Base-by-base conservation (phyloP, 2,888 invertebrate species). In the Parthenolecanium corni region DNA sequence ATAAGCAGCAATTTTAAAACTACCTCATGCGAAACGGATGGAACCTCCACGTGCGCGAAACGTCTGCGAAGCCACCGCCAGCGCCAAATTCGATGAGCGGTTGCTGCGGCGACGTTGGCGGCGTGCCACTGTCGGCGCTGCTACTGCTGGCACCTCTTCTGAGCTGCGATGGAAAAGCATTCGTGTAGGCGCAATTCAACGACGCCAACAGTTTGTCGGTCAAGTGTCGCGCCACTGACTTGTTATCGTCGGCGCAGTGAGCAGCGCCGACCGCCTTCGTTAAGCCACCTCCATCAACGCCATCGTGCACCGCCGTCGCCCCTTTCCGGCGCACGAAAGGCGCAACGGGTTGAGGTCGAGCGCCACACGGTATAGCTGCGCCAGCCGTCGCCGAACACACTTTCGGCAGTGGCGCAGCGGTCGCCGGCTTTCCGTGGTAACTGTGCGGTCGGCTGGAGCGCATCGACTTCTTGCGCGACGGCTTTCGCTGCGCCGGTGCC, bases 41-140 rank as follows among this genome's bases (percentile, higher is more conserved):
- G 53, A 63, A 63, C 54, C 65, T 64, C 66, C 66, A 66, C n/a
- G 66, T 66, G 25, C 63, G 58, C 52, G 66, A 66, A 16, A 66
- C 54, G 52, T 65, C 63, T 11, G 56, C 23, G 47, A 66, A 66
- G 18, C 65, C 65, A 20, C 66, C 66, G 44, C 52, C 64, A 31
- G 46, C 25, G 36, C 40, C 63, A 20, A 53, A 47, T 47, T 63
- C 63, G 44, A 46, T 16, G 4, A 12, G 6, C 52, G 62, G 52
- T 23, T 24, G 31, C 31, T 4, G 31, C 31, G 31, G 31, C 4
- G 31, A 31, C 31, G n/a, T 18, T 5, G 5, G n/a, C 18, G 44
- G 4, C 3, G 3, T 5, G 5, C 5, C 44, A 14, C 14, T 9
- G 9, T 31, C 31, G 5, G 9, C 31, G 31, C 9, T 9, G 9